Conservation (phyloP, 2,113 vertebrate genomes). For the Dicrurus megarhynchus region DNA sequence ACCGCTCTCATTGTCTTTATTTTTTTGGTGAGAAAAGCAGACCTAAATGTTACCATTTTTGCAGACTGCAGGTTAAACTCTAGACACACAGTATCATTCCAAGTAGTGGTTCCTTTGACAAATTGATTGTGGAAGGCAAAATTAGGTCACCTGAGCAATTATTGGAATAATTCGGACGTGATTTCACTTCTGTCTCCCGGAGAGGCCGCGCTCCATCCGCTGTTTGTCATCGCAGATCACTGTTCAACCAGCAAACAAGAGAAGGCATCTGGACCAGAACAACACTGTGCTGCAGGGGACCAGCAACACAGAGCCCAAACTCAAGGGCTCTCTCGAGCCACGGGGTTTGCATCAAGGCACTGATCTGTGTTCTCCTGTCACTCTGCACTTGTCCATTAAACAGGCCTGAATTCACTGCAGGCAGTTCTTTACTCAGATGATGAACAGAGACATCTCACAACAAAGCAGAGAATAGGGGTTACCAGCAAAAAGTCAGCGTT, state of each 20-base stretch:
- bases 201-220: neutral
- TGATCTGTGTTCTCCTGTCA: slow-evolving; percentile 19
- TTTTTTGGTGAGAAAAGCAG: neutral
- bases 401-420: neutral
- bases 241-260: neutral
- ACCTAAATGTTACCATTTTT: neutral
- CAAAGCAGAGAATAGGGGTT: neutral
- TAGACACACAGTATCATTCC: neutral
- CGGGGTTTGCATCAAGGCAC: slow-evolving; percentile 1
- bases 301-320: neutral
- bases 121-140: neutral
- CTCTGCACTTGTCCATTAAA: neutral
- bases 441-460: neutral
- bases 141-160: neutral
- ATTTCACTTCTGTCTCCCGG: neutral
- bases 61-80: neutral
- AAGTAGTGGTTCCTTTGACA: neutral
- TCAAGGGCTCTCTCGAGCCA: neutral
- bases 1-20: no score
- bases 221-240: neutral
- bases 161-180: neutral
- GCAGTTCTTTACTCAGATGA: neutral
- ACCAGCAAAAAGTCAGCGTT: neutral
- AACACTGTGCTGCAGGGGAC: slow-evolving; percentile 13
- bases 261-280: neutral